Conservation (phyloP, 2,113 vertebrate genomes). For the Phrynocephalus versicolor region DNA sequence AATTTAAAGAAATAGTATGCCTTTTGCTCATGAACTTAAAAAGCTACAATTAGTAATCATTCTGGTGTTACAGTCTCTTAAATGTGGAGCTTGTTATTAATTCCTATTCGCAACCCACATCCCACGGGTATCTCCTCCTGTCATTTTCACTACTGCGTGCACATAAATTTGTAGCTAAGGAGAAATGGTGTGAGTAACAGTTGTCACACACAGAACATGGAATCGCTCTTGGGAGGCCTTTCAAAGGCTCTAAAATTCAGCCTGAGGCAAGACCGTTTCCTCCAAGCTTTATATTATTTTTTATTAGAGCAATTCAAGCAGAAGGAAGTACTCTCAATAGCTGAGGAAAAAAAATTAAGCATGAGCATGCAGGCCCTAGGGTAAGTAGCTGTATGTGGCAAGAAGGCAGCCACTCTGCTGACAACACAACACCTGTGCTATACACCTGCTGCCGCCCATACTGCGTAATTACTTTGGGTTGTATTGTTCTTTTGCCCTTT, state of each 20-base stretch:
- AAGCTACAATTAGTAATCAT: conserved; percentile 43
- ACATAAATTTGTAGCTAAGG: conserved; percentile 55
- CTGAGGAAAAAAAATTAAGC: conserved; percentile 20
- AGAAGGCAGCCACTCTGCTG: background rate
- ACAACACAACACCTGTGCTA: background rate
- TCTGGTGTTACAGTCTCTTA: conserved; percentile 42
- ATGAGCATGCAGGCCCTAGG: background rate
- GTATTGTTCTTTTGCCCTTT: background rate
- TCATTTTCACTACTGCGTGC: conserved; percentile 45
- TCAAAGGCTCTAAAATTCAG: background rate
- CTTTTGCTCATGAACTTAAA: conserved; percentile 36
- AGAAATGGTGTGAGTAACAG: conserved; percentile 42
- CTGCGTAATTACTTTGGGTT: background rate
- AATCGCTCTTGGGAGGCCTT: conserved; percentile 48
- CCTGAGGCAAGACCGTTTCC: conserved; percentile 33
- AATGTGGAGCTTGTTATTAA: conserved; percentile 52
- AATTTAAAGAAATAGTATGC: conserved; percentile 48
- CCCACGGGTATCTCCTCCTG: conserved; percentile 42
- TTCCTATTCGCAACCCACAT: conserved; percentile 49
- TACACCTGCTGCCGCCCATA: background rate
- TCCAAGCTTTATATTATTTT: conserved; percentile 1
- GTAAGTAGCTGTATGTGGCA: background rate
- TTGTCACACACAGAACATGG: conserved; percentile 31
- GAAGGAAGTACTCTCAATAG: conserved; percentile 27
- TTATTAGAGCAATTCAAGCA: conserved; percentile 30